Evolutionary conservation across 1,140 invertebrate species (phyloP), one percentile per base, ranked within the genome.

Genomic region (Plutomurus gul): DNA sequence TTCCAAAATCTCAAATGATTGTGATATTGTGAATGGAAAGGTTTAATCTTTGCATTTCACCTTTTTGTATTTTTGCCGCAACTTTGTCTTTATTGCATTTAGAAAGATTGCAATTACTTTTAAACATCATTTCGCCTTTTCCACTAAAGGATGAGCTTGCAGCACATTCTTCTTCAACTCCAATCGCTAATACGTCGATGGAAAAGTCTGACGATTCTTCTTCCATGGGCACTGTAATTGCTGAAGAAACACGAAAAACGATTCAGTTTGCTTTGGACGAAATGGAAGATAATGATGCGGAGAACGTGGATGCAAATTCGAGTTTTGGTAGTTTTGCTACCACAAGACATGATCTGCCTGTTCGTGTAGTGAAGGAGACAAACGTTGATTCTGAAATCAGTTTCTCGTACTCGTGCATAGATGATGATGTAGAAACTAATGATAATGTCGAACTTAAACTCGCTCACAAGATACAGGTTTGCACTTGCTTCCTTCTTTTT

Each of bases 91-190:
- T 4, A 7, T 20, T 33, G 4, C 13, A 75, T 49, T 6, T 27
- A n/a, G n/a, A n/a, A n/a, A n/a, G n/a, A n/a, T n/a, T n/a, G n/a
- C n/a, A n/a, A n/a, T n/a, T n/a, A n/a, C n/a, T n/a, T n/a, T n/a
- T n/a, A n/a, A n/a, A n/a, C n/a, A n/a, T n/a, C n/a, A n/a, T n/a
- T n/a, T n/a, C n/a, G 13, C 22, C 3, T 25, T 74, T 25, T 74
- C 37, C 43, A 22, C 47, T 1, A 20, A 75, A 75, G 39, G 22
- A 20, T 36, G 73, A 47, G 27, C 40, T 47, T 75, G 30, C 25
- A 47, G 39, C 73, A 13, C 40, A 43, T 18, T 40, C 73, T 75
- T 47, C 73, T 1, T 75, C 73, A 49, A 75, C 73, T 33, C 73
- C 73, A 20, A 75, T 36, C 46, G 73, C 39, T 33, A 16, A 36